Evolutionary conservation across 2,113 vertebrate genomes (phyloP).

Genomic region (Etheostoma cragini): DNA sequence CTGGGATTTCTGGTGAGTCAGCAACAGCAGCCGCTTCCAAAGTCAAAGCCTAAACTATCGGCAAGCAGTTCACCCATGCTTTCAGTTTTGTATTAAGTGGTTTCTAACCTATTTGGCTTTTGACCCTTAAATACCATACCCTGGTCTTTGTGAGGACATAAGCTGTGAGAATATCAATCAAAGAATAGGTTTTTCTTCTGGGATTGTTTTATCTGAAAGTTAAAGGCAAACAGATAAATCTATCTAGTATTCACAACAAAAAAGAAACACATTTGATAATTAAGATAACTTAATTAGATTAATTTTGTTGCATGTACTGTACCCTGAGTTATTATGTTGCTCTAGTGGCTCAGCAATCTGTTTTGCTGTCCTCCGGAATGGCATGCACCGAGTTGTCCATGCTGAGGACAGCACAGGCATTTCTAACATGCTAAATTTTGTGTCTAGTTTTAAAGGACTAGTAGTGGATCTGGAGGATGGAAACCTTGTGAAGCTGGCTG

Average conservation of each 20-base stretch:
- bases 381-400: background rate
- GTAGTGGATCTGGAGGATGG: slow-evolving; percentile 94
- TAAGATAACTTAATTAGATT: background rate
- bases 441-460: slow-evolving; percentile 92
- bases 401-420: background rate
- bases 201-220: background rate
- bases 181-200: background rate
- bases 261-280: background rate
- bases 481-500: slow-evolving; percentile 92
- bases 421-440: slow-evolving; percentile 14
- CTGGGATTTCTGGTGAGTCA: slow-evolving; percentile 95
- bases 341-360: background rate
- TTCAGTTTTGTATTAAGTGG: too few relatives aligned
- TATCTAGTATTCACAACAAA: background rate
- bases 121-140: background rate
- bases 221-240: background rate
- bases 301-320: background rate
- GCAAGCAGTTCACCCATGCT: too few relatives aligned
- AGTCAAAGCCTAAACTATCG: background rate
- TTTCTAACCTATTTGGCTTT: background rate
- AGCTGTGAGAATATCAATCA: background rate
- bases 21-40: background rate
- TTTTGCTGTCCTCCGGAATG: background rate
- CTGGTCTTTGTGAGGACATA: background rate
- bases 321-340: background rate